Base-by-base conservation (phyloP, 2,113 vertebrate species). In the Sula dactylatra region DNA sequence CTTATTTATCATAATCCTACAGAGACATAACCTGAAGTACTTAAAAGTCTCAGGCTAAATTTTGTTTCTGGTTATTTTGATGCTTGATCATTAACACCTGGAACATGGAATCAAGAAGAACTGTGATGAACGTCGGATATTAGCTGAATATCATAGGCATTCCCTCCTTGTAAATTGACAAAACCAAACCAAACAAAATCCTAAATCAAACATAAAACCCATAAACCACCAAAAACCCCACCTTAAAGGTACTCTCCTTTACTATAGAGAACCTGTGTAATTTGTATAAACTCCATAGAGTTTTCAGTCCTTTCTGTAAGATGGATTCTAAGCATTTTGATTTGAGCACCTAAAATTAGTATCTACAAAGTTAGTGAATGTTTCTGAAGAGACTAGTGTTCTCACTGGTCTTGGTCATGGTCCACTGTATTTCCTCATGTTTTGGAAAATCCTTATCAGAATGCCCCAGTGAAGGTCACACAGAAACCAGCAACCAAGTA, bases 151-250 rank as follows among this genome's bases (percentile, higher is more conserved):
- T 6, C 19, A 20, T 27, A 67, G 16, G 8, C 8, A 34, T 65
- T 73, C 13, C 14, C 5, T 49, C 32, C 7, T 50, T 77, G 13
- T 38, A 67, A 91, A 80, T 55, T 4, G 16, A 19, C 13, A 49
- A 88, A 69, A 52, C 0, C 3, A 78, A 89, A 73, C 2, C 26
- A 52, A 65, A 34, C 6, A 42, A 50, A 71, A 69, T 18, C 8
- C 1, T 6, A 44, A 69, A 59, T 8, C 9, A 65, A 58, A 11
- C 11, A 32, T 32, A 14, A 36, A 8, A 2, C 7, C 3, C 6
- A 16, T 7, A 44, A 44, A 44, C 14, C 16, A 25, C 3, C 13
- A 58, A 61, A 45, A 1, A 0, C 1, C 9, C 4, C 13, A 42
- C 19, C 20, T 69, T 47, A 62, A 66, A 82, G 2, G 15, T 67